Evolutionary conservation across 2,113 vertebrate genomes (phyloP).

Genomic region (Patagioenas fasciata): DNA sequence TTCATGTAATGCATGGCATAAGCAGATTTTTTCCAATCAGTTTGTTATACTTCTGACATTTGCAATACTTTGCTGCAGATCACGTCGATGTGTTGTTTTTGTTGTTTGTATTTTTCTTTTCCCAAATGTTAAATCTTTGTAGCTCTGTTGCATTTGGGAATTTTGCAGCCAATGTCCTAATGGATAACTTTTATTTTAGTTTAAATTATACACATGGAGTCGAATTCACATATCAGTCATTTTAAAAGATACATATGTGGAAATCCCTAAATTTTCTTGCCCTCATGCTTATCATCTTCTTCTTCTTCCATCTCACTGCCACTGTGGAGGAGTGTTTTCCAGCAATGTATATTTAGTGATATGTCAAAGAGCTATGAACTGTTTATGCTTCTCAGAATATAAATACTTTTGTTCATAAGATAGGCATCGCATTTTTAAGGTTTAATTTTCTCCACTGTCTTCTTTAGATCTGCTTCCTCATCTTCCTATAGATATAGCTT

Average conservation of each 20-base stretch:
- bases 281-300: neutral
- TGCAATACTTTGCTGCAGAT: neutral
- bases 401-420: neutral
- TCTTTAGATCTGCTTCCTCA: neutral
- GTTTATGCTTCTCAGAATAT: neutral
- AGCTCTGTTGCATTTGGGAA: neutral
- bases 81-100: neutral
- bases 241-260: neutral
- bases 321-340: neutral
- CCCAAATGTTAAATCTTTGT: neutral
- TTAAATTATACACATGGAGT: neutral
- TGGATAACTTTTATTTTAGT: neutral
- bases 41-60: neutral
- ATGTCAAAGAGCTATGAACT: neutral
- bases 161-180: neutral
- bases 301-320: neutral
- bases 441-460: neutral
- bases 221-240: neutral
- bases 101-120: neutral
- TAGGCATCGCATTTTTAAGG: neutral
- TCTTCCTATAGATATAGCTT: neutral
- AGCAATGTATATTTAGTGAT: neutral
- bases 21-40: fast-evolving
- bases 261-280: neutral
- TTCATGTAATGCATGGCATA: neutral